Conservation (phyloP, 35 echinoderm and acorn worm genomes). For the Diadema setosum region DNA sequence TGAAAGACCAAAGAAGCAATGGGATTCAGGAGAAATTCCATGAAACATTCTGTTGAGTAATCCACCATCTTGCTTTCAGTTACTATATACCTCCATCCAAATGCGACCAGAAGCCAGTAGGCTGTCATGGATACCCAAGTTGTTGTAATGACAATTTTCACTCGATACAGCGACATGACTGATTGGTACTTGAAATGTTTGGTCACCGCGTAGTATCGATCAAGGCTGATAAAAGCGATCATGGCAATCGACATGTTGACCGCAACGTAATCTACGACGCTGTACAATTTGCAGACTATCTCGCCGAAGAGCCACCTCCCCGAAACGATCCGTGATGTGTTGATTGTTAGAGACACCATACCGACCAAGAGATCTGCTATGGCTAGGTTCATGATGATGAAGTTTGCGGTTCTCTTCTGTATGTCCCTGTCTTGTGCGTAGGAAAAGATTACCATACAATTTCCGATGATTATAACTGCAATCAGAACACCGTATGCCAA, state of each 20-base stretch:
- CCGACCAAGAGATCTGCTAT: conserved; percentile 44
- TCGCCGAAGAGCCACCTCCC: conserved; percentile 32
- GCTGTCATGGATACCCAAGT: not conserved
- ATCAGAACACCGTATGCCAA: not conserved
- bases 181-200: conserved; percentile 11
- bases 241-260: not conserved
- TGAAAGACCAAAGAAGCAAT: not conserved
- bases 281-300: conserved; percentile 24
- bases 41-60: not conserved
- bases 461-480: conserved; percentile 18
- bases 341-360: conserved; percentile 17
- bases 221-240: conserved; percentile 50
- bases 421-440: conserved; percentile 22
- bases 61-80: not conserved
- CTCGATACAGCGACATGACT: not conserved
- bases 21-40: not conserved
- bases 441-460: conserved; percentile 14
- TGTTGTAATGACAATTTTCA: not conserved
- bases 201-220: conserved; percentile 40
- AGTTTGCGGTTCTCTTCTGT: conserved; percentile 22
- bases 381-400: conserved; percentile 42
- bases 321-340: not conserved
- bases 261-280: conserved; percentile 28
- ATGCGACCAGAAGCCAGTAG: not conserved
- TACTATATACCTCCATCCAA: not conserved